Evolutionary conservation across 2,797 vertebrate species (phyloP).

Genomic region (Pangasius larnaudii): DNA sequence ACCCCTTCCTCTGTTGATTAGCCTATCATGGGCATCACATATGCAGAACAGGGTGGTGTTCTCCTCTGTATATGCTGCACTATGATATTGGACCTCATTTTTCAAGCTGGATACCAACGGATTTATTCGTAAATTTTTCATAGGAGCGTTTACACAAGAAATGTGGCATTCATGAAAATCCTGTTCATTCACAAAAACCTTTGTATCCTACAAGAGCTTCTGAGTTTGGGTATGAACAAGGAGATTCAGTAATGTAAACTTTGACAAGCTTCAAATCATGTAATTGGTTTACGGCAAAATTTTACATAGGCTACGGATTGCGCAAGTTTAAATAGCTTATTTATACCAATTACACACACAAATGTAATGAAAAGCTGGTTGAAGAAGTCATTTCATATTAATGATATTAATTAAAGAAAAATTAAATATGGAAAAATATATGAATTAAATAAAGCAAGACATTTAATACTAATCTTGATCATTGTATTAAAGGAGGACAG

Average conservation of each 20-base stretch:
- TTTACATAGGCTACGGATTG: background rate
- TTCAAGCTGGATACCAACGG: background rate
- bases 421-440: background rate
- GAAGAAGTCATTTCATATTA: background rate
- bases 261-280: background rate
- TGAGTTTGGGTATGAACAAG: background rate
- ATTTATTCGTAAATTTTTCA: background rate
- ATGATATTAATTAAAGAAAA: background rate
- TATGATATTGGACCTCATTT: background rate
- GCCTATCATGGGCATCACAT: background rate
- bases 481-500: too few species aligned
- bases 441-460: background rate
- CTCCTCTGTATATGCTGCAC: background rate
- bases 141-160: background rate
- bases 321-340: background rate
- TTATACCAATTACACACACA: background rate
- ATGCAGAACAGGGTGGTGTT: background rate
- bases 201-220: background rate
- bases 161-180: background rate
- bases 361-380: background rate
- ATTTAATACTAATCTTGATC: too few species aligned
- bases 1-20: background rate
- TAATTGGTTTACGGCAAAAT: background rate
- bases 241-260: background rate
- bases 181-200: background rate